A percentile compares a stretch with the other conserved stretches of the same genome.
Conservation (phyloP, 2,888 invertebrate genomes). For the Pyrrhia umbra region DNA sequence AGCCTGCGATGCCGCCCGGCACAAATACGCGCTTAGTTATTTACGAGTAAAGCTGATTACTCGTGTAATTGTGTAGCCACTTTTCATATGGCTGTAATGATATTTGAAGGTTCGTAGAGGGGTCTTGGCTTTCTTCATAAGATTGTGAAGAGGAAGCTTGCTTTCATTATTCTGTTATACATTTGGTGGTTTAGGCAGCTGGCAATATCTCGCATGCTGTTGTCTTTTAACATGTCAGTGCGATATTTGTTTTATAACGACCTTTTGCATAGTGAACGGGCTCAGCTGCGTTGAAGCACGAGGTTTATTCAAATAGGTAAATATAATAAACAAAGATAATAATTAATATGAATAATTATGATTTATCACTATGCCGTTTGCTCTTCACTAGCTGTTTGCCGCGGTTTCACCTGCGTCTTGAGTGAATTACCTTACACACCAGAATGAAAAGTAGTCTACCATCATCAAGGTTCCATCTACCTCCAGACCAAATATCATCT, state of each 20-base stretch:
- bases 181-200: background rate
- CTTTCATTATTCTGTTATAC: background rate
- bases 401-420: too few relatives aligned
- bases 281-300: background rate
- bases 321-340: background rate
- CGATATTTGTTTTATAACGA: background rate
- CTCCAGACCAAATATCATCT: too few relatives aligned
- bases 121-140: constrained; percentile 22
- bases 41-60: constrained; percentile 87
- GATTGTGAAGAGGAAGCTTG: background rate
- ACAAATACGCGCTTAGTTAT: constrained; percentile 85
- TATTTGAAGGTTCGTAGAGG: constrained; percentile 35
- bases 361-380: too few relatives aligned
- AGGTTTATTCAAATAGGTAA: background rate
- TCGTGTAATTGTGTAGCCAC: constrained; percentile 79
- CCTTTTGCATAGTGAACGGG: background rate
- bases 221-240: background rate
- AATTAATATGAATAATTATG: too few relatives aligned
- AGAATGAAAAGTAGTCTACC: too few relatives aligned
- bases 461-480: too few relatives aligned
- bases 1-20: constrained; percentile 81
- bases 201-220: background rate
- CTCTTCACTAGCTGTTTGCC: too few relatives aligned
- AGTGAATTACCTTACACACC: too few relatives aligned
- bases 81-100: constrained; percentile 58